These are phyloP conservation scores for Hydropsyche betteni DNA, from an alignment of 2,888 invertebrate species.

Conservation along the genomic window DNA sequence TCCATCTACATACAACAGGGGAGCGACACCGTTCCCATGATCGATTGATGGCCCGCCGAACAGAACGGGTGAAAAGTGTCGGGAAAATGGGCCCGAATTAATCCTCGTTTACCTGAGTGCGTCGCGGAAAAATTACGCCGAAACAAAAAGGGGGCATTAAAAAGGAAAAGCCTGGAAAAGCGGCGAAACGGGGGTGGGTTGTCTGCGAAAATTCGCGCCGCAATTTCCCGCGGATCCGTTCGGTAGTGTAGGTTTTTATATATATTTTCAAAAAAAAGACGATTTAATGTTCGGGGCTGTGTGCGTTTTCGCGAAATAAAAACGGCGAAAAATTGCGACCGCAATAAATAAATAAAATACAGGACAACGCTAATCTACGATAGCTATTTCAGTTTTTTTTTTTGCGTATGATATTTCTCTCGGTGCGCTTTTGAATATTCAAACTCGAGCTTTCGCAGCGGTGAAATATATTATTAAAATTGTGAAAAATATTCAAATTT, in stretches of 20 bases:
- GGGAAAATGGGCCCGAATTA: constrained; percentile 21
- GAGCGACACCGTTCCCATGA: neutral
- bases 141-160: neutral
- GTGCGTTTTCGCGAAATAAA: neutral
- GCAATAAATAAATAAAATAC: constrained; percentile 22
- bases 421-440: too few species aligned
- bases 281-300: neutral
- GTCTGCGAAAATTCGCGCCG: too few species aligned
- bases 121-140: neutral
- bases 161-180: neutral
- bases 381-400: too few species aligned
- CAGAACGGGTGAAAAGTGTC: neutral
- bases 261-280: neutral
- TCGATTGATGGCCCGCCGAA: constrained; percentile 1
- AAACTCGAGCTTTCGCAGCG: too few species aligned
- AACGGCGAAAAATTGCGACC: constrained; percentile 1
- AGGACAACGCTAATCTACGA: neutral
- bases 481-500: too few species aligned
- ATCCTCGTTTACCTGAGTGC: constrained; percentile 12
- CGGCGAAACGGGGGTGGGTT: too few species aligned
- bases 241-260: too few species aligned
- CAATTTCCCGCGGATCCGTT: too few species aligned
- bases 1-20: neutral
- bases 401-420: too few species aligned
- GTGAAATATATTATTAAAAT: too few species aligned